Evolutionary conservation across 2,113 vertebrate species (phyloP).

Genomic region (Xyliphius kryptos): DNA sequence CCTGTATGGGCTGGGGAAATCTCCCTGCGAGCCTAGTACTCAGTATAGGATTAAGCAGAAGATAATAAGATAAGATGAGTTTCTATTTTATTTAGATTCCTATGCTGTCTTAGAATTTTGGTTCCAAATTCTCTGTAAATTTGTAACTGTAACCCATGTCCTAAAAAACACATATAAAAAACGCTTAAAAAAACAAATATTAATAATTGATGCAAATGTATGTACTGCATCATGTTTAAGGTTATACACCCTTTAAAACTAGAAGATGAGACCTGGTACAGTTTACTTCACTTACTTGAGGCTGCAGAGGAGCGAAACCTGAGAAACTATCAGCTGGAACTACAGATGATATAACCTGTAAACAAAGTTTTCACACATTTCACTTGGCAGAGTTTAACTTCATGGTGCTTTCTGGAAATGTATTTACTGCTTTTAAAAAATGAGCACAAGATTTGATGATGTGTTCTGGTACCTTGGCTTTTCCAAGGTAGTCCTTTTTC

Average conservation of each 20-base stretch:
- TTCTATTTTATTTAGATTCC: too few relatives aligned
- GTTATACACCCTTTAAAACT: background rate
- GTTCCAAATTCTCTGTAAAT: too few relatives aligned
- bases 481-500: conserved; percentile 94
- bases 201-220: too few relatives aligned
- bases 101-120: too few relatives aligned
- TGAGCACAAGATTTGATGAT: background rate
- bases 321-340: conserved; percentile 84
- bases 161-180: too few relatives aligned
- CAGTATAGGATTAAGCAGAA: too few relatives aligned
- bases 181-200: too few relatives aligned
- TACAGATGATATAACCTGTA: conserved; percentile 86
- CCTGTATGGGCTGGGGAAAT: too few relatives aligned
- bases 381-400: background rate
- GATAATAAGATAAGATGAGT: too few relatives aligned
- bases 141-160: too few relatives aligned
- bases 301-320: conserved; percentile 90
- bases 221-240: too few relatives aligned
- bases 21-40: too few relatives aligned
- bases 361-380: conserved; percentile 9
- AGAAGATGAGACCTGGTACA: background rate
- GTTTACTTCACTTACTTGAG: conserved; percentile 66
- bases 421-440: background rate
- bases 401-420: background rate
- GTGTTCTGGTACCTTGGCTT: conserved; percentile 73